Percentiles rank a stretch among this genome's conserved stretches.
Evolutionary conservation across 1,140 invertebrate species (phyloP).

Genomic region (Colletes latitarsis): DNA sequence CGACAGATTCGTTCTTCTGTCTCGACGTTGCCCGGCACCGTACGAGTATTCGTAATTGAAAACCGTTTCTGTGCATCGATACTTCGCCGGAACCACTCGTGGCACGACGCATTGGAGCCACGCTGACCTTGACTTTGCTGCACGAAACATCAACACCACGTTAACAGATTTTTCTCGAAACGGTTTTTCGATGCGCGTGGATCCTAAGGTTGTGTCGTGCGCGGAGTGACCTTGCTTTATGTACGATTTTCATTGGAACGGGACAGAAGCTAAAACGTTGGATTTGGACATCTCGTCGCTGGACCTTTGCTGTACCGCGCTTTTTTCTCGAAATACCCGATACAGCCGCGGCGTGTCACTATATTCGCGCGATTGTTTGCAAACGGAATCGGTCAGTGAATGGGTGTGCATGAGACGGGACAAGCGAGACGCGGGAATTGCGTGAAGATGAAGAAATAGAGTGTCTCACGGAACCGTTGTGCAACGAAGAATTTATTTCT

Average conservation of each 20-base stretch:
- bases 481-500: neutral
- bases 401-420: constrained; percentile 24
- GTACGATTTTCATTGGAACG: neutral
- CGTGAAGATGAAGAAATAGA: constrained; percentile 47
- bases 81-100: constrained; percentile 7
- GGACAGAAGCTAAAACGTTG: neutral
- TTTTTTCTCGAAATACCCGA: neutral
- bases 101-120: too few species aligned
- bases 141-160: neutral
- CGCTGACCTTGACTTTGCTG: constrained; percentile 59
- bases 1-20: neutral
- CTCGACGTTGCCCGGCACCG: neutral
- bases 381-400: constrained; percentile 14
- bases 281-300: neutral
- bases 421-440: constrained; percentile 26
- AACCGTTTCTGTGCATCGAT: neutral
- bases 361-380: neutral
- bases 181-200: neutral
- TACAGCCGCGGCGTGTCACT: constrained; percentile 12
- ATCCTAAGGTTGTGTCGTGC: constrained; percentile 9
- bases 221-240: constrained; percentile 20
- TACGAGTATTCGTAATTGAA: neutral
- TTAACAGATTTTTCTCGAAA: neutral
- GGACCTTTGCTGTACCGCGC: neutral
- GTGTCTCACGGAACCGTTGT: neutral